Base-by-base conservation (phyloP, 2,797 vertebrate genomes). In the Melanotaenia pygmaea region DNA sequence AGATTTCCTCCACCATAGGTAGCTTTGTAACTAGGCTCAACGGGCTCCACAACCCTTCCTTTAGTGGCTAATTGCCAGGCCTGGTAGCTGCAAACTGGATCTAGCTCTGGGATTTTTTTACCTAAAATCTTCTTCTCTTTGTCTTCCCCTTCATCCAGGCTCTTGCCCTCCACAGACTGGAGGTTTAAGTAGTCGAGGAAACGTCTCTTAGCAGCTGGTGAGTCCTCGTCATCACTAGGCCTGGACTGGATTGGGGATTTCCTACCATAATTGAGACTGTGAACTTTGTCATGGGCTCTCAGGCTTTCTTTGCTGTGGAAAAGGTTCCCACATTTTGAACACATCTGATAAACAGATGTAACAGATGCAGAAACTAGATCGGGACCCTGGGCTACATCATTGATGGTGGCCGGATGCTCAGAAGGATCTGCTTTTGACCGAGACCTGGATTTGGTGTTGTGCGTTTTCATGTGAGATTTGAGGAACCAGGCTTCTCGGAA, bases 401-500 rank as follows among this genome's bases (percentile, higher is more conserved):
- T 99, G 88, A 98, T 98, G 76, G 97, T 99, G 81, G 94, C 95
- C 4, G 96, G 89, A 54, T 90, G 93, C 68, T 97, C 97, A 37
- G 90, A 64, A 9, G 83, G 65, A 43, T 97, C 96, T 0, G 77
- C 86, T 88, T 93, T 95, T 20, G 94, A 94, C 86, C 94, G 94
- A 86, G 91, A 94, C 64, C 92, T 95, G 0, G 94, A 87, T 90
- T 91, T 95, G 59, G 96, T 94, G 80, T 94, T 95, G 0, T 99
- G 97, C 0, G 97, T 96, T 92, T 98, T 99, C 97, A 99, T 98
- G 85, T 99, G 97, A 80, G 97, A 98, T 91, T 98, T 98, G 43
- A 99, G 96, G 81, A 99, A 99, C 97, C 97, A 99, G 18, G 97
- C 96, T 87, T 99, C 97, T 0, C 97, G 96, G 93, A 99, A 99